These are phyloP conservation scores for Autographa gamma DNA, from an alignment of 2,888 invertebrate species.

Conservation along the genomic window DNA sequence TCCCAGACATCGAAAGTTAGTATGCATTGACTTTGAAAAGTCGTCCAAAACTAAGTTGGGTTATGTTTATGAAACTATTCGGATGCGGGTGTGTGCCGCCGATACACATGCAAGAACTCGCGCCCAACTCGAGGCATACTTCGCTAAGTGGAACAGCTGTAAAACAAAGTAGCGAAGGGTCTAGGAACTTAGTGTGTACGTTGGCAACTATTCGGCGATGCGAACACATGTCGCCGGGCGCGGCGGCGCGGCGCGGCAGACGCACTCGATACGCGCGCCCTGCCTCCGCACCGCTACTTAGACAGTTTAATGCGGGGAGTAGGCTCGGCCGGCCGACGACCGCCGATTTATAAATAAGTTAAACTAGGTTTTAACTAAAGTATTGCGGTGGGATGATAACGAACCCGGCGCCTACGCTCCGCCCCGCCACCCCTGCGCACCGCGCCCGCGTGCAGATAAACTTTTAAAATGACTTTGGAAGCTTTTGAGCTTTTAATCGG, in stretches of 20 bases:
- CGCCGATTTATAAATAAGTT: slow-evolving; percentile 86
- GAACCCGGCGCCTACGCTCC: slow-evolving; percentile 78
- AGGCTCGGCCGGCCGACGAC: slow-evolving; percentile 73
- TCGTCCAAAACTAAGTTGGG: slow-evolving; percentile 89
- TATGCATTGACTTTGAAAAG: slow-evolving; percentile 90
- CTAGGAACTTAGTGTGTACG: slow-evolving; percentile 88
- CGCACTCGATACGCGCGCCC: slow-evolving; percentile 49
- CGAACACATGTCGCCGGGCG: slow-evolving; percentile 76
- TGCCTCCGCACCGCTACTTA: slow-evolving; percentile 72
- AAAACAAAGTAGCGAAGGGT: slow-evolving; percentile 89
- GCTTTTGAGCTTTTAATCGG: slow-evolving; percentile 90
- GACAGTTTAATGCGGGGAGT: slow-evolving; percentile 81
- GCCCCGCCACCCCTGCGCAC: slow-evolving; percentile 70
- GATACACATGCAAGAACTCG: slow-evolving; percentile 89
- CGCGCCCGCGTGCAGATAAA: slow-evolving; percentile 88
- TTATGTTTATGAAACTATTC: slow-evolving; percentile 89
- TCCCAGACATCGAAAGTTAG: slow-evolving; percentile 88
- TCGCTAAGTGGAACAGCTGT: slow-evolving; percentile 89
- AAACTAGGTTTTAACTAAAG: slow-evolving; percentile 87
- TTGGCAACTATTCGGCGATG: slow-evolving; percentile 74
- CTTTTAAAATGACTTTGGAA: slow-evolving; percentile 90
- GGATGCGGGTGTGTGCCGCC: slow-evolving; percentile 87
- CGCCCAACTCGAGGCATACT: slow-evolving; percentile 88
- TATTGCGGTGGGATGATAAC: slow-evolving; percentile 85
- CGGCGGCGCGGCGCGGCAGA: slow-evolving; percentile 54